Conservation (phyloP, 2,888 invertebrate species). For the Rhagonycha fulva region DNA sequence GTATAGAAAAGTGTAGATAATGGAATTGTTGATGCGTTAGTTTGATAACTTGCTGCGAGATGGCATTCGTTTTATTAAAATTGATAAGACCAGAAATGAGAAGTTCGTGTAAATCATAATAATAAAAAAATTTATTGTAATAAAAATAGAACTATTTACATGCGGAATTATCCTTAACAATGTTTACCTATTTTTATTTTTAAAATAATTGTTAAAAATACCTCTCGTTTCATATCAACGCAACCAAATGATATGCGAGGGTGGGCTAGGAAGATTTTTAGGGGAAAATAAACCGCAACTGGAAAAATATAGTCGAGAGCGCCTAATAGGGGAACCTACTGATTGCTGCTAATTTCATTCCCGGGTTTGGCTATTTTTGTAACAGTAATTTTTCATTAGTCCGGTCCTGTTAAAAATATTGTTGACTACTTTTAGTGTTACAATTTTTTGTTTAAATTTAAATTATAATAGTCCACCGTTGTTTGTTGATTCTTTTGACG, state of each 20-base stretch:
- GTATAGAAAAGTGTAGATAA: background rate
- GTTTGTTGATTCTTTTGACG: background rate
- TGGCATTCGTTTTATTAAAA: constrained; percentile 4
- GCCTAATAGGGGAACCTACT: background rate
- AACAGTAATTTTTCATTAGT: background rate
- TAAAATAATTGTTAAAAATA: background rate
- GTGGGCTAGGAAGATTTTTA: background rate
- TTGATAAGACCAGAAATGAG: background rate
- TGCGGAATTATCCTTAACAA: background rate
- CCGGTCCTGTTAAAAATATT: background rate
- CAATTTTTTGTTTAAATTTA: background rate
- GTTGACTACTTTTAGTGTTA: background rate
- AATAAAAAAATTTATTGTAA: background rate
- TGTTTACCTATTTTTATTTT: background rate
- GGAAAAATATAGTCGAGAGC: background rate
- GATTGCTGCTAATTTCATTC: background rate
- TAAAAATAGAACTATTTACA: background rate
- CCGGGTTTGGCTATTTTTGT: background rate
- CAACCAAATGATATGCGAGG: background rate
- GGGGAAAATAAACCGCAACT: background rate
- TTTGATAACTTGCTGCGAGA: constrained; percentile 1
- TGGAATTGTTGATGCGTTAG: constrained; percentile 1
- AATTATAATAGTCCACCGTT: background rate
- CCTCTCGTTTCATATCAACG: background rate
- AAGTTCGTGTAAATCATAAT: background rate